These are phyloP conservation scores for Capreolus pygargus DNA, from an alignment of 2,113 vertebrate genomes.

Conservation along the genomic window DNA sequence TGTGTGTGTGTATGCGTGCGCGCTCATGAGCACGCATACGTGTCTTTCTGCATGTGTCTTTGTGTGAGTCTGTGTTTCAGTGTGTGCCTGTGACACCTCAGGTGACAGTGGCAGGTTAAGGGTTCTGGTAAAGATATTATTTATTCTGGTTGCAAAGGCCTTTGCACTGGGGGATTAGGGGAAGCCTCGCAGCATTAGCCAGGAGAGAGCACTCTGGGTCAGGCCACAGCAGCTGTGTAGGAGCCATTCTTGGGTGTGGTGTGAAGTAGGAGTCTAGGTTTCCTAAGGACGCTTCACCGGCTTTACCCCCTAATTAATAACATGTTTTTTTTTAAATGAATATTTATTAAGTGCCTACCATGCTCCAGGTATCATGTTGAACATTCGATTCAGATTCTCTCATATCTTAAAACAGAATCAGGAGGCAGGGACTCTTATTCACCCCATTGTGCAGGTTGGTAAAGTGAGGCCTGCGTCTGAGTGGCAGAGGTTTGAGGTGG, in stretches of 20 bases:
- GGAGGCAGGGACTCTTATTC: not conserved
- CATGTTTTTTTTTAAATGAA: not conserved
- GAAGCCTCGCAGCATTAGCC: not conserved
- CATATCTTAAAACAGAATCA: not conserved
- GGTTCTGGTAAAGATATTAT: not conserved
- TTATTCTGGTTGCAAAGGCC: not conserved
- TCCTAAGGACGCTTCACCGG: not conserved
- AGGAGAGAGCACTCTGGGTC: not conserved
- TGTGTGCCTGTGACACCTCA: not conserved
- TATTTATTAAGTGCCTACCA: not conserved
- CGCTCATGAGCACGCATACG: rapidly evolving
- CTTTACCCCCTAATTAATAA: not conserved
- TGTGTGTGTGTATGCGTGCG: not conserved
- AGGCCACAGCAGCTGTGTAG: not conserved
- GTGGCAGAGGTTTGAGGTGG: not conserved
- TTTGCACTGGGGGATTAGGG: not conserved
- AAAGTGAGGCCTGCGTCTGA: not conserved
- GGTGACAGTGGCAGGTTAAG: not conserved
- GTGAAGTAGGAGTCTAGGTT: not conserved
- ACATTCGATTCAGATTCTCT: not conserved
- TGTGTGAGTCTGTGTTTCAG: not conserved
- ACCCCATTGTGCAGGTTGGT: not conserved
- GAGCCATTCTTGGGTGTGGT: not conserved
- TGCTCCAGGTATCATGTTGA: not conserved
- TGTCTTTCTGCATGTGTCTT: not conserved